Base-by-base conservation (phyloP, 2,113 vertebrate genomes). In the Lophius piscatorius region DNA sequence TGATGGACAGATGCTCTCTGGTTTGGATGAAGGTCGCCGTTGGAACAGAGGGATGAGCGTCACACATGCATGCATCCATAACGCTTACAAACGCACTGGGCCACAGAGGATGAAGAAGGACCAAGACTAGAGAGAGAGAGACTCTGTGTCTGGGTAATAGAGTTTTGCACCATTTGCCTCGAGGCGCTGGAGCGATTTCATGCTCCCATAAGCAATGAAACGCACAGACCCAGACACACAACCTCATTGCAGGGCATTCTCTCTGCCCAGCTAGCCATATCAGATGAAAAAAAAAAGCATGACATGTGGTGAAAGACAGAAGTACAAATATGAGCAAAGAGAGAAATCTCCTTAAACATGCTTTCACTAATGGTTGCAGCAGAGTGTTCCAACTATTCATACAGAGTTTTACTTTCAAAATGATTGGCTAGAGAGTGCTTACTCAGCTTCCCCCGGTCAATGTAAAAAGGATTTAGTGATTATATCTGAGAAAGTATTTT, bases 121-220 rank as follows among this genome's bases (percentile, higher is more conserved):
- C 14, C 23, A 54, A 36, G 20, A 34, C 28, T 36, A 45, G 56
- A 45, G 44, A 34, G 33, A 54, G 55, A 39, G 35, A 70, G 41
- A 41, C 63, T 64, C 47, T 64, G 50, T 68, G 78, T 81, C 70
- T 83, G 78, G 71, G 60, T 56, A n/a, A n/a, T n/a, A 71, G 62
- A 80, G 62, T 35, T 1, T 46, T 63, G 57, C 51, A 66, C 63
- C 44, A 52, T 75, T 76, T 85, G 82, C 86, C 87, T 76, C 63
- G 34, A 59, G 84, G 89, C 83, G 87, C 70, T 86, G 70, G 84
- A 83, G 78, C 64, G 56, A 92, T 92, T 92, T 92, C 88, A 92
- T 89, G 89, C 88, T 82, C 91, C 75, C 87, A 90, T 91, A 91
- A 91, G 88, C 88, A 88, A 74, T 79, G 68, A 67, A 70, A 74